These are phyloP conservation scores for Cygnus buccinator DNA, from an alignment of 2,113 vertebrate species.

Conservation along the genomic window DNA sequence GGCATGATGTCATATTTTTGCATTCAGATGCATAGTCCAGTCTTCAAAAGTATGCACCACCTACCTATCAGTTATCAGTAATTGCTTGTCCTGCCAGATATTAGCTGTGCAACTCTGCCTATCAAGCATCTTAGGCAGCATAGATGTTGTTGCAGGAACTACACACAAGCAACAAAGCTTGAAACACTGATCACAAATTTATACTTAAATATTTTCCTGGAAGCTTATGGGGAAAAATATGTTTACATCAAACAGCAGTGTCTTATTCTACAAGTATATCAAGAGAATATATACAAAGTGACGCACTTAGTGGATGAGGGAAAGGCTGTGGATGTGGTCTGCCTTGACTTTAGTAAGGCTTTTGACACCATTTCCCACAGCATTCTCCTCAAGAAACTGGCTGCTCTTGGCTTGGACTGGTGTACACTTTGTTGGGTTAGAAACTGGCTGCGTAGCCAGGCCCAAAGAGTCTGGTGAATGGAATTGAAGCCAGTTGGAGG, in stretches of 20 bases:
- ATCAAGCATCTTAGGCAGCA: neutral
- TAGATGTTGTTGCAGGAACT: neutral
- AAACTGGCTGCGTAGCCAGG: no score
- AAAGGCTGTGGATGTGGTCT: no score
- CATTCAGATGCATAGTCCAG: neutral
- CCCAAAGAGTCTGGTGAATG: no score
- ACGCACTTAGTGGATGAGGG: no score
- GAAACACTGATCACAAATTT: neutral
- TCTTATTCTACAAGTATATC: neutral
- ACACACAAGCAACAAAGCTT: neutral
- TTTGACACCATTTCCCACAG: no score
- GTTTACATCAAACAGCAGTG: neutral
- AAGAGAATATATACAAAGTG: neutral
- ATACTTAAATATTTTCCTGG: neutral
- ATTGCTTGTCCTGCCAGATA: neutral
- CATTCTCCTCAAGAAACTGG: no score
- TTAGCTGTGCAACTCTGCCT: neutral
- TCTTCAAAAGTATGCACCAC: neutral
- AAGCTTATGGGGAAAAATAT: neutral
- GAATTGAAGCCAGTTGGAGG: no score
- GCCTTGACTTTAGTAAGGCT: no score
- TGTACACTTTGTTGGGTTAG: no score
- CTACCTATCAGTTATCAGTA: neutral
- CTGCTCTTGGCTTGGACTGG: no score
- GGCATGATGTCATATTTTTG: neutral